These are phyloP conservation scores for Plutomurus gul DNA, from an alignment of 1,140 invertebrate species.

Conservation along the genomic window DNA sequence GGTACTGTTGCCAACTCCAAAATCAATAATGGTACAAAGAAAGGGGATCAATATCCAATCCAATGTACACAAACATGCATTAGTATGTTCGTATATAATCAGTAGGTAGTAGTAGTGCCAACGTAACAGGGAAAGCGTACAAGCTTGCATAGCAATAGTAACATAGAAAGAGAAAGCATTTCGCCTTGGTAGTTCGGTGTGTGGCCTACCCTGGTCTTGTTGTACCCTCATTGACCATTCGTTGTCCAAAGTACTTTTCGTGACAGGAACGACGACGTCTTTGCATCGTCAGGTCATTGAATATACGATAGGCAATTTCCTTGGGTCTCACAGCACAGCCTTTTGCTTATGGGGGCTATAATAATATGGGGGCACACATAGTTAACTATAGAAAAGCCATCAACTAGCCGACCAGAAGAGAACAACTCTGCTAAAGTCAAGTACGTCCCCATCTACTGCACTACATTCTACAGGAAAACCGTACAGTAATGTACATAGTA, in stretches of 20 bases:
- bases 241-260: conserved; percentile 13
- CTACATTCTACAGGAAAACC: no score
- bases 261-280: conserved; percentile 17
- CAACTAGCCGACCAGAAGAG: background rate
- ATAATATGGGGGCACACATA: background rate
- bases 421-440: background rate
- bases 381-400: conserved; percentile 9
- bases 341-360: background rate
- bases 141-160: background rate
- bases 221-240: conserved; percentile 19
- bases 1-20: background rate
- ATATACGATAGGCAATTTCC: background rate
- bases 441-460: background rate
- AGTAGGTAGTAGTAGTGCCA: no score
- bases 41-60: background rate
- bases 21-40: background rate
- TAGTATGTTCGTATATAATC: no score
- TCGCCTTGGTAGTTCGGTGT: background rate
- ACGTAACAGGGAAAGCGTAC: no score
- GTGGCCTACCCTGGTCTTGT: background rate
- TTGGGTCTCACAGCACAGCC: background rate
- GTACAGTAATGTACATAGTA: no score
- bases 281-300: conserved; percentile 16
- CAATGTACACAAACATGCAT: background rate
- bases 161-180: background rate